A percentile compares a stretch with the other conserved stretches of the same genome.
These are phyloP conservation scores for Apis mellifera DNA, from an alignment of 1,140 invertebrate species.

Conservation along the genomic window Amel_HAv3.1 CM009940.2:3399001-3399500, in stretches of 20 bases:
- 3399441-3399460: conserved; percentile 13
- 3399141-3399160: too few species aligned
- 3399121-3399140: too few species aligned
- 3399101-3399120: too few species aligned
- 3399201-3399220: too few species aligned
- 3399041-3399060: too few species aligned
- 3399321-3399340: conserved; percentile 18
- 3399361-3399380: background rate
- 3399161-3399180: too few species aligned
- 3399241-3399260: background rate
- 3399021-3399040: too few species aligned
- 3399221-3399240: too few species aligned
- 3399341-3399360: conserved; percentile 49
- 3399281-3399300: background rate
- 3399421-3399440: conserved; percentile 48
- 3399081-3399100: too few species aligned
- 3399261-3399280: background rate
- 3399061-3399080: too few species aligned
- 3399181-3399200: too few species aligned
- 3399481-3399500: background rate
- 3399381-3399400: conserved; percentile 5
- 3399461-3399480: background rate
- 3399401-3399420: conserved; percentile 36
- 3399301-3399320: conserved; percentile 44
- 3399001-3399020: too few species aligned